Evolutionary conservation across 2,888 invertebrate genomes (phyloP), one percentile per base, ranked within the genome.

Genomic region (Ophioninae sp.): DNA sequence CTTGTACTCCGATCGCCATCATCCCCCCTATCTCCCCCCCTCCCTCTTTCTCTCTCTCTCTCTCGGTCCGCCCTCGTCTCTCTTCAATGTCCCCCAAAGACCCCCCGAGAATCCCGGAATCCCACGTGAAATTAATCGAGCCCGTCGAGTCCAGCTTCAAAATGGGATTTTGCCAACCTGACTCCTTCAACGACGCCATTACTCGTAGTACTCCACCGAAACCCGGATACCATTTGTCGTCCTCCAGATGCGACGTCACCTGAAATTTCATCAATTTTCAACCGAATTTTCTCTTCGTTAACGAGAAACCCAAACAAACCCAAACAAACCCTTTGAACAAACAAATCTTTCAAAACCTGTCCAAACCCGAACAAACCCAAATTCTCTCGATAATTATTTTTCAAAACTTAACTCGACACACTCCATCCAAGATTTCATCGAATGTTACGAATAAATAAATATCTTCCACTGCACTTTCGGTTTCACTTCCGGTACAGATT

Each of bases 211-310:
- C 93, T 84, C 93, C 93, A 5, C 94, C 94, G 7, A 95, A 93
- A 5, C 93, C 95, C 5, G 95, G 93, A 87, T 96, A 96, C 87
- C 95, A 93, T 81, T 94, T 93, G 7, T 95, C 95, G 87, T 96
- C 95, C 70, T 93, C 93, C 21, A 96, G 93, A 88, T 94, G 95
- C 0, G 94, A 94, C 8, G 93, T 87, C 2, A 95, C 92, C 93
- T 92, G 79, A 69, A 82, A 84, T 20, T 72, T 74, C 23, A 67
- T 64, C 70, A 73, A 73, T 73, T 57, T 44, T 75, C 74, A 79
- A 23, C 56, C 69, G 78, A 44, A 61, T 78, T 69, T 75, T 56
- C 67, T 44, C 6, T 10, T 44, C n/a, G 3, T 21, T 23, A 50
- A 56, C 23, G 23, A 8, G 21, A 10, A 30, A 44, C 44, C 10